Conservation (phyloP, 1,140 invertebrate genomes). For the Euura saliciscinereae region DNA sequence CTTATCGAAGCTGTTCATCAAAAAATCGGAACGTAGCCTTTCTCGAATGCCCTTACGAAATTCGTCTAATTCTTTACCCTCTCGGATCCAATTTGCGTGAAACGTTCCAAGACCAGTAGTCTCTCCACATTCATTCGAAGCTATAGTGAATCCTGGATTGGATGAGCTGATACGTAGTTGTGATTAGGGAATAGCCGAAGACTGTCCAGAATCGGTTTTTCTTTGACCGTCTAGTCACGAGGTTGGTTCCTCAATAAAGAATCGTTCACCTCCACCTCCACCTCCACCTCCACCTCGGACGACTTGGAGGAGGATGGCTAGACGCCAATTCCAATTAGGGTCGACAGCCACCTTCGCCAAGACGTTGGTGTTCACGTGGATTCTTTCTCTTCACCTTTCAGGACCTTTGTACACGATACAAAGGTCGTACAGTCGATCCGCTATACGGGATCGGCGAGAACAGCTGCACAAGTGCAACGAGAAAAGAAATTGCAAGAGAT, state of each 20-base stretch:
- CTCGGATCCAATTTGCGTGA: background rate
- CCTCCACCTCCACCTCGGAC: background rate
- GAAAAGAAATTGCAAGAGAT: too few relatives aligned
- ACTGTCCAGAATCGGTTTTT: too few relatives aligned
- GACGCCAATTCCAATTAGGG: background rate
- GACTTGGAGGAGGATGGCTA: background rate
- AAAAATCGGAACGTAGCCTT: background rate
- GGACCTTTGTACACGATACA: too few relatives aligned
- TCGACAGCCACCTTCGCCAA: background rate
- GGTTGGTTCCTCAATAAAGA: background rate
- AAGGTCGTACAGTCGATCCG: too few relatives aligned
- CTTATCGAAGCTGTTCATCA: background rate
- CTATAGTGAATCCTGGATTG: background rate
- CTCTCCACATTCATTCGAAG: background rate
- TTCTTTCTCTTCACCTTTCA: too few relatives aligned
- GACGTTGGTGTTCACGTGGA: background rate
- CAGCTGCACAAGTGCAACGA: too few relatives aligned
- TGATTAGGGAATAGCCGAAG: too few relatives aligned
- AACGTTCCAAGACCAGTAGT: too few relatives aligned
- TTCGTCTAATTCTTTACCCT: background rate
- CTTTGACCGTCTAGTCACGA: too few relatives aligned
- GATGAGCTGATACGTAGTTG: too few relatives aligned
- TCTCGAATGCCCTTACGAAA: background rate
- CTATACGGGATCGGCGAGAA: too few relatives aligned
- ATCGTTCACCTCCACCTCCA: background rate